Base-by-base conservation (phyloP, 1,140 invertebrate species). In the Drosophila grimshawi region DNA sequence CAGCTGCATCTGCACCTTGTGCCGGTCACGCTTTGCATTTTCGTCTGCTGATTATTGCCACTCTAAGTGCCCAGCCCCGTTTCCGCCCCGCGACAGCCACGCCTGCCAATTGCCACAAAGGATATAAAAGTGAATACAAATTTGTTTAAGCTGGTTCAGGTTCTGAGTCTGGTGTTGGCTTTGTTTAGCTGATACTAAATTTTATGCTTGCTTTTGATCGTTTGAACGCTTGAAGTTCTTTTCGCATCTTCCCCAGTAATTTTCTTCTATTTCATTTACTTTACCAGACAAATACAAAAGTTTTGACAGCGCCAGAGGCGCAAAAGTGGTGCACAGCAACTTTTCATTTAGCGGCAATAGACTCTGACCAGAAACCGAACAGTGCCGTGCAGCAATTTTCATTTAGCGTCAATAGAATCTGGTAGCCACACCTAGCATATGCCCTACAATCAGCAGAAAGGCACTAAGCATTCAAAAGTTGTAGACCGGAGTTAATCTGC, bases 11-110 rank as follows among this genome's bases (percentile, higher is more conserved):
- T 86, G 83, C 64, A 62, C 66, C 76, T 71, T 63, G 62, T 55
- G 53, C 83, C 19, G 35, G 62, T 76, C 83, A 86, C 83, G 83
- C 83, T 88, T 67, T 80, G 81, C 82, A 88, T 88, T 88, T 86
- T 88, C 55, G 67, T 61, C 48, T 80, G 62, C 76, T 75, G 71
- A 76, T 86, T 88, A 86, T 88, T 80, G 82, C 64, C 76, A 88
- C 76, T 86, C 83, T 82, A 76, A 70, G 75, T 67, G 82, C 63
- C 70, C 69, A 61, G 63, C 59, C 51, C 29, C 8, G 27, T 37
- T 4, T 11, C 19, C 43, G 41, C 41, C 55, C 62, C 19, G 19
- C 19, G 19, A 19, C 19, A 19, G 60, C 62, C 35, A 41, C 30
- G 19, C 19, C 49, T 57, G 43, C 62, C 48, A 61, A 32, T 53